phyloP scores from a whole-genome alignment of 2,797 vertebrate species.

The Microcaecilia unicolor region DNA sequence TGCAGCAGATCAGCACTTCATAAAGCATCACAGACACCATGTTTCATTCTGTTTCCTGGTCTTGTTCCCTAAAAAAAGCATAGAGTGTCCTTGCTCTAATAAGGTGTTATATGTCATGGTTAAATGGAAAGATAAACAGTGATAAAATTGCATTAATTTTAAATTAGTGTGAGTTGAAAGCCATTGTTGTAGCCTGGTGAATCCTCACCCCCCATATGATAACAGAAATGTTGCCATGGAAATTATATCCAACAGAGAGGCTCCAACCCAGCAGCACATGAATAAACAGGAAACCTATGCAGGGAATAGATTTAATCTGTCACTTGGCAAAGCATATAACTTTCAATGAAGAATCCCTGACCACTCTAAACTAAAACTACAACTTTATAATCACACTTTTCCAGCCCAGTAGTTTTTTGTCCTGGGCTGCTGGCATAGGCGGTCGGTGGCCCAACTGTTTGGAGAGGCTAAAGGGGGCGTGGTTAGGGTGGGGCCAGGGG shows the following conservation, averaged over 20 bases:
- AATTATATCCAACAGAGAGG: constrained; percentile 42
- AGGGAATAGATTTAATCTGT: constrained; percentile 11
- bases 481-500: too few species aligned
- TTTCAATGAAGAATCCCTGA: too few species aligned
- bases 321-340: too few species aligned
- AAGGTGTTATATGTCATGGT: constrained; percentile 21
- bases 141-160: constrained; percentile 37
- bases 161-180: constrained; percentile 33
- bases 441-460: too few species aligned
- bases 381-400: too few species aligned
- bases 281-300: constrained; percentile 23
- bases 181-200: constrained; percentile 33
- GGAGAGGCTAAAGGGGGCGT: too few species aligned
- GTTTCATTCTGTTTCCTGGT: background rate
- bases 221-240: constrained; percentile 47
- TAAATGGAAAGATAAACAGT: constrained; percentile 37
- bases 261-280: constrained; percentile 15
- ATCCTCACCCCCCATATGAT: constrained; percentile 31
- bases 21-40: background rate
- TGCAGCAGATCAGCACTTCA: background rate
- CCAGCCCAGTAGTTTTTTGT: too few species aligned
- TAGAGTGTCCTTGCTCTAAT: constrained; percentile 23
- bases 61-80: constrained; percentile 4
- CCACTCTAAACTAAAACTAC: too few species aligned
- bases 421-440: too few species aligned